Base-by-base conservation (phyloP, 1,140 invertebrate genomes). In the Elysia chlorotica region DNA sequence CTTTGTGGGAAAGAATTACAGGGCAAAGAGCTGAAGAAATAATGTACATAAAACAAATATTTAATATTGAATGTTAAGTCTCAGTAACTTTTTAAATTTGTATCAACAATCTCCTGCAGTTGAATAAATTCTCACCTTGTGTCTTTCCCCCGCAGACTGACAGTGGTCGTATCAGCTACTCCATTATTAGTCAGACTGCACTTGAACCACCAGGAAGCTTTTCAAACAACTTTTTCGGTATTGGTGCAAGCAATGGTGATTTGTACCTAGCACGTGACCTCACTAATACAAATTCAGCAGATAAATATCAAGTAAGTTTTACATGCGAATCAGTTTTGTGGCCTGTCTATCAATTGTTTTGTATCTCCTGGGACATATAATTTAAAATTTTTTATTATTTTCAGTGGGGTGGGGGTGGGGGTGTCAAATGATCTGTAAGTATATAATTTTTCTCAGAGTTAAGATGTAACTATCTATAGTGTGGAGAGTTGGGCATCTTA, bases 301-400 rank as follows among this genome's bases (percentile, higher is more conserved):
- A 73, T 73, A 56, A 25, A 19, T 73, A 66, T 66, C 53, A 66
- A 61, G 71, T 73, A 59, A 72, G 71, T 28, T 28, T 14, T 21
- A n/a, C n/a, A 5, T 23, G 57, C 14, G 28, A 14, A 25, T 6
- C 21, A 21, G 10, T 25, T 63, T 17, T 25, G 28, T 30, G 25
- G 6, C 28, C 2, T 30, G 28, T n/a, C 5, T 30, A 17, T 30
- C 28, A 35, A n/a, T 63, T 30, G 25, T 25, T 1, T 67, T 23
- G 41, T 3, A 31, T 2, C 17, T 48, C 53, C n/a, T 38, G 31
- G 10, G 56, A 10, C 10, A 17, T 30, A 10, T 59, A 6, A 31
- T 35, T 65, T 65, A 31, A 5, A 33, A 31, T 65, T 65, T 28
- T 65, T 65, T 33, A 10, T 65, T 30, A 38, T 36, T 37, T 66